Percentiles rank a stretch among this genome's conserved stretches.
phyloP scores from a whole-genome alignment of 1,140 invertebrate genomes.

The Meloidogyne chitwoodi region DNA sequence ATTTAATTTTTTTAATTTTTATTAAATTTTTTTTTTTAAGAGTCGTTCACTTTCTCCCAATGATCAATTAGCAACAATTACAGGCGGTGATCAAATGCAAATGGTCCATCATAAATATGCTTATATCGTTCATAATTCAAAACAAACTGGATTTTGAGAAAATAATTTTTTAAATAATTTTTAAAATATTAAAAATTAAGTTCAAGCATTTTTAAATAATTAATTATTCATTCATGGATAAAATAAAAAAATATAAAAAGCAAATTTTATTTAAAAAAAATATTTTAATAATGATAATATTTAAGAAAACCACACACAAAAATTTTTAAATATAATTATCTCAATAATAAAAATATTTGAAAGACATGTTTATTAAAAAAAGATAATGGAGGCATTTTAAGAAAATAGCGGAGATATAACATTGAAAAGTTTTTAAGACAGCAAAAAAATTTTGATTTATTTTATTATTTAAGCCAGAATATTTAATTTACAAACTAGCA shows the following conservation, averaged over 20 bases:
- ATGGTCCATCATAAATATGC: constrained; percentile 3
- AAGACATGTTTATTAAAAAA: background rate
- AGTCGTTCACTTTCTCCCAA: background rate
- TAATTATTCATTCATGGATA: background rate
- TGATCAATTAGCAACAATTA: background rate
- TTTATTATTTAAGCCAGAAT: too few species aligned
- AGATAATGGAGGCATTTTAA: background rate
- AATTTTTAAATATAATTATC: background rate
- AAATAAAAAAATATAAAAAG: background rate
- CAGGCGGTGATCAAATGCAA: background rate
- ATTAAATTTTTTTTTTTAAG: background rate
- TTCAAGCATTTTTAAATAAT: background rate
- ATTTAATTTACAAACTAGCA: too few species aligned
- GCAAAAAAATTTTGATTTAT: background rate
- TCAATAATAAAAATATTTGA: background rate
- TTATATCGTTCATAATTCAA: constrained; percentile 1
- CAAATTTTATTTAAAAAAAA: background rate
- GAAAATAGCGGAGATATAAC: background rate
- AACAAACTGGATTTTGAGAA: background rate
- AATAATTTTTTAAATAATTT: background rate
- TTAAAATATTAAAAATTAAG: background rate
- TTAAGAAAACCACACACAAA: background rate
- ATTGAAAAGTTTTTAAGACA: background rate
- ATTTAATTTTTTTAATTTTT: background rate
- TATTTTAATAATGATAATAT: background rate